Conservation (phyloP, 2,888 invertebrate species). For the Nycteola revayana region DNA sequence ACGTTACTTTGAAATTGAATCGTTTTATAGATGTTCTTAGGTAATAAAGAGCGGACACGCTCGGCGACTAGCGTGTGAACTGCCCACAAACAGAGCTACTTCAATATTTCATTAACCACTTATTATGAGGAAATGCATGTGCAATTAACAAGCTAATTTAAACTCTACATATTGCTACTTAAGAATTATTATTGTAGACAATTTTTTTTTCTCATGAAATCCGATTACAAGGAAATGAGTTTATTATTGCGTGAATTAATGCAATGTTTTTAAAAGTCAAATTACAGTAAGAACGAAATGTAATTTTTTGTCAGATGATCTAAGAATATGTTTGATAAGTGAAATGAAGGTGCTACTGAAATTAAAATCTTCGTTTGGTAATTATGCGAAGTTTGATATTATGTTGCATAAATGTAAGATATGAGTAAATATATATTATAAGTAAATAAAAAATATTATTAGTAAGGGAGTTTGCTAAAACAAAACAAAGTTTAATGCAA, state of each 20-base stretch:
- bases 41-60: constrained; percentile 20
- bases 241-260: constrained; percentile 15
- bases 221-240: constrained; percentile 30
- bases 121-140: constrained; percentile 26
- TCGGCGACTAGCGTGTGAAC: constrained; percentile 36
- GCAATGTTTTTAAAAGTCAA: constrained; percentile 22
- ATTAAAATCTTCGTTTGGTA: too few relatives aligned
- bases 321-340: too few relatives aligned
- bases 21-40: constrained; percentile 16
- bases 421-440: too few relatives aligned
- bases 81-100: constrained; percentile 29
- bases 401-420: too few relatives aligned
- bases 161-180: constrained; percentile 3
- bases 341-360: too few relatives aligned
- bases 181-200: constrained; percentile 12
- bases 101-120: constrained; percentile 42
- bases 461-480: constrained; percentile 8
- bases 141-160: constrained; percentile 10
- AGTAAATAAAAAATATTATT: too few relatives aligned
- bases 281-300: constrained; percentile 6
- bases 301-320: not conserved
- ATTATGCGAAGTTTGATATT: too few relatives aligned
- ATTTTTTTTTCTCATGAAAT: constrained; percentile 12
- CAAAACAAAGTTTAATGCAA: constrained; percentile 36
- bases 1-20: constrained; percentile 11